phyloP scores from a whole-genome alignment of 2,888 invertebrate species.

The Neoscelio sp. region DNA sequence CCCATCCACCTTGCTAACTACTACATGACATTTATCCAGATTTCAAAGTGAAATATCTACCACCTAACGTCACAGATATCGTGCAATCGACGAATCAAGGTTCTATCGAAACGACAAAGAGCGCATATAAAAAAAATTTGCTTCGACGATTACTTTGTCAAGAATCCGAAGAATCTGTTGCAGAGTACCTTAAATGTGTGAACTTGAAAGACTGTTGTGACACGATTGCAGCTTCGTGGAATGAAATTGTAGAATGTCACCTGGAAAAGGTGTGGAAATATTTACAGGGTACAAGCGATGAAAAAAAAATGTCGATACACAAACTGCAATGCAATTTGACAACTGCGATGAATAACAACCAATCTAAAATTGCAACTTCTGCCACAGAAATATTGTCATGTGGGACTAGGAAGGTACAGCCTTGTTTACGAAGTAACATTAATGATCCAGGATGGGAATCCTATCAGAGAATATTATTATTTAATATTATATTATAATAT shows the following conservation, averaged over 20 bases:
- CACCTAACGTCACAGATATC: background rate
- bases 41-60: background rate
- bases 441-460: too few relatives aligned
- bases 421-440: too few relatives aligned
- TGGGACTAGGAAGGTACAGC: too few relatives aligned
- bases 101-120: background rate
- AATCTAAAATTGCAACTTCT: too few relatives aligned
- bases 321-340: too few relatives aligned
- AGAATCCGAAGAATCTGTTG: background rate
- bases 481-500: too few relatives aligned
- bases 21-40: background rate
- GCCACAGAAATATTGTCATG: too few relatives aligned
- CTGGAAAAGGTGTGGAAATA: background rate
- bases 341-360: too few relatives aligned
- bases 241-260: background rate
- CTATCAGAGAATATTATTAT: too few relatives aligned
- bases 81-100: background rate
- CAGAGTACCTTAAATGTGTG: background rate
- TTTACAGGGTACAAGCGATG: background rate
- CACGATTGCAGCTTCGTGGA: background rate
- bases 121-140: background rate
- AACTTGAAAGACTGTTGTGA: conserved; percentile 3
- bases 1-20: background rate
- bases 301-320: too few relatives aligned
- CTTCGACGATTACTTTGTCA: background rate